Base-by-base conservation (phyloP, 30 jellyfish, hydroid and myxozoan genomes). In the Aurelia sp. region DNA sequence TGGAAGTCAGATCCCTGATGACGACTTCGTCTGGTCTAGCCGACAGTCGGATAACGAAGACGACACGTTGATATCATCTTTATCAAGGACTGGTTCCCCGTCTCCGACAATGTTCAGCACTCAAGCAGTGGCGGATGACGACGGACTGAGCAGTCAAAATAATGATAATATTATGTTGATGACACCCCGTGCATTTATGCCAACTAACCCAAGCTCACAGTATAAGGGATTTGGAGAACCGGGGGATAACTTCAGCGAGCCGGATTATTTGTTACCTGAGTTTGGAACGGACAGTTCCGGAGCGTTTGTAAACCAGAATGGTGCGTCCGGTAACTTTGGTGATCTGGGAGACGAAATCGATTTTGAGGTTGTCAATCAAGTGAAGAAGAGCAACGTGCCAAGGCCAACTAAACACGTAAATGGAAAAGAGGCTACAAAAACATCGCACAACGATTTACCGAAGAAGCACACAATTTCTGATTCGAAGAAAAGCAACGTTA, bases 321-420 rank as follows among this genome's bases (percentile, higher is more conserved):
- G 92, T 6, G 79, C 61, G 19, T 82, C 86, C 47, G 92, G 92
- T n/a, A 63, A 71, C 53, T 82, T 48, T 71, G 92, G 92, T 0
- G 85, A 82, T 53, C 23, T 82, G 11, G 92, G 92, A 12, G 92
- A 82, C 59, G 85, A 82, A 55, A 62, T 82, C 22, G 82, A 82
- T 37, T 51, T 82, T 21, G 80, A 69, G 62, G 66, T 82, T 10
- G 73, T 81, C 63, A 66, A 67, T 52, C 73, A 81, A 18, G 66
- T 71, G 8, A 74, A 82, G 62, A 74, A 69, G 76, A 82, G 85
- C 40, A 69, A 58, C 11, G 72, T 47, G 11, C 37, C 81, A 23
- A 68, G 23, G 79, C 76, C 85, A 27, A 63, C 85, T 9, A 13
- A 6, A 59, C 33, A 59, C 15, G 69, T 21, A 59, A 8, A 6